Evolutionary conservation across 2,113 vertebrate genomes (phyloP).

Genomic region (Uria aalge): DNA sequence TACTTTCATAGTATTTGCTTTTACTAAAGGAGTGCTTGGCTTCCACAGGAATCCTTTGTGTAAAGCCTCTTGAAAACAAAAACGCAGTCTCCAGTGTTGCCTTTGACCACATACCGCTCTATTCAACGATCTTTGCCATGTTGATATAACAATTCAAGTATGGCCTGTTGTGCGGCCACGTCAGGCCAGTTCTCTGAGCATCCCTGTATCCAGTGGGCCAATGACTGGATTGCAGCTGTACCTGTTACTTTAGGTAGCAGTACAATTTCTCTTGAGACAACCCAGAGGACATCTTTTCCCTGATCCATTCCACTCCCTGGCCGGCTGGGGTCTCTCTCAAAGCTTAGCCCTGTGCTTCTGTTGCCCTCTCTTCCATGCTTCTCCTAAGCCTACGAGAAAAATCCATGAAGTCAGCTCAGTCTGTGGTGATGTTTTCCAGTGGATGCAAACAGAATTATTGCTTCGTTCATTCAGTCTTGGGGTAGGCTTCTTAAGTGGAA

Average conservation of each 20-base stretch:
- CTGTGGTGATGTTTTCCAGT: not conserved
- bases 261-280: not conserved
- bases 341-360: not conserved
- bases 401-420: not conserved
- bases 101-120: not conserved
- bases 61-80: not conserved
- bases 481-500: not conserved
- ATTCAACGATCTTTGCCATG: not conserved
- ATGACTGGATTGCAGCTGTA: not conserved
- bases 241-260: not conserved
- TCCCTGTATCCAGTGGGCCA: not conserved
- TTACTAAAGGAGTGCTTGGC: not conserved
- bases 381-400: not conserved
- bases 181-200: not conserved
- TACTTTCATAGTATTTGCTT: slow-evolving; percentile 14
- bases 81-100: not conserved
- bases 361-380: not conserved
- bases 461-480: not conserved
- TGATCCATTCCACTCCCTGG: not conserved
- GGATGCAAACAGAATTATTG: not conserved
- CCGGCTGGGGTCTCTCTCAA: not conserved
- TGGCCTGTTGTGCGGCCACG: not conserved
- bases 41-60: not conserved
- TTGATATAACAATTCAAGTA: not conserved
- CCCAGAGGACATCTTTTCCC: not conserved